Base-by-base conservation (phyloP, 2,113 vertebrate species). In the Oreochromis tanganicae region DNA sequence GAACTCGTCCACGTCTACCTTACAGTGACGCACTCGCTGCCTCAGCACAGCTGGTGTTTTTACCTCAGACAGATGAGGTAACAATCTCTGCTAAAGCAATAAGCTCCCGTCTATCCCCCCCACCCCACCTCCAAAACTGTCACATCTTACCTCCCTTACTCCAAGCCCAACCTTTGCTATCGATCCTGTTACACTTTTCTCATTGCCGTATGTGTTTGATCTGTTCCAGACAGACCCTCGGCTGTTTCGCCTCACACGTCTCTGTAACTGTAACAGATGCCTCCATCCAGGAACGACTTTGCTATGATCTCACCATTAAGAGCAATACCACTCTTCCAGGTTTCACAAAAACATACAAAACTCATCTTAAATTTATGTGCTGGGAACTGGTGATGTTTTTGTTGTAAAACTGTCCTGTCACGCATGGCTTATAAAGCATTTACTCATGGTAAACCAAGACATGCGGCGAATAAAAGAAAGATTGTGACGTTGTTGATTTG, bases 51-150 rank as follows among this genome's bases (percentile, higher is more conserved):
- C 91, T 93, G 95, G 83, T 94, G 91, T 85, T 92, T 92, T 93
- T 61, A 90, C 90, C 78, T 89, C 84, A 46, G 83, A 21, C 34
- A 36, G 84, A 92, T 92, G 94, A 92, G 86, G 93, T 94, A 93
- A 94, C 57, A 80, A 88, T 12, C 59, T 57, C 93, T 95, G 94
- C 84, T 92, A 92, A 93, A 95, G 89, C 82, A 87, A 95, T 94
- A 93, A 94, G 59, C 87, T 84, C 81, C 88, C 1, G 83, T 89
- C 93, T 89, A 88, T 57, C 34, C 4, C 29, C 29, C 12, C 32
- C 61, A 1, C 85, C 80, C 36, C 21, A 1, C 6, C 48, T 8
- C 38, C 17, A 36, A 24, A 83, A 52, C 83, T 32, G 24, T 78
- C 83, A 89, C 84, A 54, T 86, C 85, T 73, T 57, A 75, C 81